These are phyloP conservation scores for Donacobius atricapilla DNA, from an alignment of 2,113 vertebrate genomes.

Conservation along the genomic window DNA sequence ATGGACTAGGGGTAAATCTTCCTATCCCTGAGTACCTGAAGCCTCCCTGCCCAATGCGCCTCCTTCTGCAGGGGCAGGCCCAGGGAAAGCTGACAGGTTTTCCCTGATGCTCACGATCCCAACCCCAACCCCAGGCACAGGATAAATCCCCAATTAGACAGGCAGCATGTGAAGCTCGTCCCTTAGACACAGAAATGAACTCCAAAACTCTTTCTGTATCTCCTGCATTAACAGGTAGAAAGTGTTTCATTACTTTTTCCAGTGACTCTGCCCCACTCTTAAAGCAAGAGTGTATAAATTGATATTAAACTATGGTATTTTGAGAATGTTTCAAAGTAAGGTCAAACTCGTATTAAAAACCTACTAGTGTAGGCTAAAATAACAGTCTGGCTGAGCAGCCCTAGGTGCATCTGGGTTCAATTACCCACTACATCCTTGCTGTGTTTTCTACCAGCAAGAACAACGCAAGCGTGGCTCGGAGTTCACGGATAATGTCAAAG, in stretches of 20 bases:
- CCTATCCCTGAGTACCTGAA: rapidly evolving
- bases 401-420: slow-evolving; percentile 85
- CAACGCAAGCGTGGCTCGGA: slow-evolving; percentile 73
- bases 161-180: background rate
- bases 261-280: slow-evolving; percentile 31
- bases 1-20: background rate
- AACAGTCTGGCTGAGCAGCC: slow-evolving; percentile 84
- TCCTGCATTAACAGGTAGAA: slow-evolving; percentile 58
- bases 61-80: background rate
- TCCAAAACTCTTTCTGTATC: slow-evolving; percentile 13
- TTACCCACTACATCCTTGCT: slow-evolving; percentile 86
- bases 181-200: slow-evolving; percentile 21
- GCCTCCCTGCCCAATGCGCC: background rate
- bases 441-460: slow-evolving; percentile 80
- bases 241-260: slow-evolving; percentile 68
- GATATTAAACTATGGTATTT: slow-evolving; percentile 85
- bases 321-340: slow-evolving; percentile 87
- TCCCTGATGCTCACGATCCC: background rate
- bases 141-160: background rate
- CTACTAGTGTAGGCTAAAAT: slow-evolving; percentile 86
- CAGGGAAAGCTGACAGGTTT: background rate
- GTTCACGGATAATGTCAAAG: slow-evolving; percentile 83
- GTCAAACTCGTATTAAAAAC: slow-evolving; percentile 86
- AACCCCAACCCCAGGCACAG: background rate
- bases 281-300: slow-evolving; percentile 76